Percentiles rank a stretch among this genome's conserved stretches.
These are phyloP conservation scores for Zoanthus sociatus DNA, from an alignment of 92 coral and sea anemone genomes.

Conservation along the genomic window DNA sequence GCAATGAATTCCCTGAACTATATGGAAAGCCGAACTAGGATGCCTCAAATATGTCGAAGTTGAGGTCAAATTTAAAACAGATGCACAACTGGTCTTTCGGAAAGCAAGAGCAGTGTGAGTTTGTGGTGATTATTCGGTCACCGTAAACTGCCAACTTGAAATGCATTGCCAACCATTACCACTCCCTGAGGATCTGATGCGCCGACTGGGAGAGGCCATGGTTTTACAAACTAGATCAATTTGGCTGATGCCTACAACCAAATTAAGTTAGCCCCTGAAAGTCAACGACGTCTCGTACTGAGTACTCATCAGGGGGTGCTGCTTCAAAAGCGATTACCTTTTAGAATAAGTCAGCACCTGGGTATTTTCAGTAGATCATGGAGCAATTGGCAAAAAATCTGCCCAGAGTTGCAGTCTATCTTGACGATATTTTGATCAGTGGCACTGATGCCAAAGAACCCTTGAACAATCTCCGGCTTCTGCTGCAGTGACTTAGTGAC, in stretches of 20 bases:
- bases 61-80: too few species aligned
- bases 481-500: neutral
- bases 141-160: too few species aligned
- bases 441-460: slow-evolving; percentile 1
- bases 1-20: too few species aligned
- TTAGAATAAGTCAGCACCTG: slow-evolving; percentile 25
- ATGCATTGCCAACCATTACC: slow-evolving; percentile 50
- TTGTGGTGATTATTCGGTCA: too few species aligned
- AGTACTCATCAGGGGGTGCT: neutral
- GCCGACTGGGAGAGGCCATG: slow-evolving; percentile 44
- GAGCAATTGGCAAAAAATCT: slow-evolving; percentile 17
- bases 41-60: too few species aligned
- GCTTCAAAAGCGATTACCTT: too few species aligned
- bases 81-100: too few species aligned
- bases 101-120: too few species aligned
- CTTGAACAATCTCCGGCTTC: slow-evolving; percentile 16
- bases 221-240: slow-evolving; percentile 51
- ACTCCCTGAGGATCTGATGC: neutral
- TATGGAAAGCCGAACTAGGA: too few species aligned
- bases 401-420: slow-evolving; percentile 10
- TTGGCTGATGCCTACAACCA: slow-evolving; percentile 49
- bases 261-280: neutral
- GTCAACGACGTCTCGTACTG: slow-evolving; percentile 35
- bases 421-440: too few species aligned
- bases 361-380: slow-evolving; percentile 48